Evolutionary conservation across 2,888 invertebrate species (phyloP), one percentile per base, ranked within the genome.

Genomic region (Acleris sparsana): DNA sequence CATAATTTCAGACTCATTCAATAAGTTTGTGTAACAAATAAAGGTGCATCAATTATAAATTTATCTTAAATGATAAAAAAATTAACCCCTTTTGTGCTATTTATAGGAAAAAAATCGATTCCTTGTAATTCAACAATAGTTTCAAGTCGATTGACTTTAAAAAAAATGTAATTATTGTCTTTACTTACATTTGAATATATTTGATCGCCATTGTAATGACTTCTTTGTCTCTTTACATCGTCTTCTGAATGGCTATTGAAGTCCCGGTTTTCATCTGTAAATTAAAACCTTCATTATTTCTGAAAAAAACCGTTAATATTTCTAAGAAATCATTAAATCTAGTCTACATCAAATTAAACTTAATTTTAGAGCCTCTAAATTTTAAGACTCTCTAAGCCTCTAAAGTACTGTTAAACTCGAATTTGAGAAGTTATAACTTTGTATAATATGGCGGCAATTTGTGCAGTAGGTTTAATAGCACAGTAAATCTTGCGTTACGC

Each of bases 131-230:
- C n/a, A n/a, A n/a, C n/a, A n/a, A n/a, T n/a, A n/a, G n/a, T n/a
- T n/a, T n/a, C n/a, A n/a, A n/a, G n/a, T n/a, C n/a, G n/a, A n/a
- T n/a, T n/a, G n/a, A n/a, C n/a, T n/a, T n/a, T n/a, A n/a, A n/a
- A n/a, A n/a, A 20, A 20, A 20, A 20, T 20, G 2, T 20, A 2
- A 2, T 20, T 20, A 20, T 39, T 44, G 16, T 65, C 29, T 4
- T 44, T 44, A 95, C 96, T 95, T 93, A 97, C 97, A 86, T 97
- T 97, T 62, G 97, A 95, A 88, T 97, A 97, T 77, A 97, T 94
- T 87, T 97, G 97, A 85, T 97, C 97, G 58, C 97, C 97, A 80
- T 96, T 97, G 86, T 97, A 97, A 77, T 97, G 96, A 84, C 95
- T 95, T 88, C 97, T 95, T 85, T 97, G 97, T 85, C 97, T 94